Percentiles rank a stretch among this genome's conserved stretches.
These are phyloP conservation scores for Dromiciops gliroides DNA, from an alignment of 2,113 vertebrate species.

Conservation along the genomic window DNA sequence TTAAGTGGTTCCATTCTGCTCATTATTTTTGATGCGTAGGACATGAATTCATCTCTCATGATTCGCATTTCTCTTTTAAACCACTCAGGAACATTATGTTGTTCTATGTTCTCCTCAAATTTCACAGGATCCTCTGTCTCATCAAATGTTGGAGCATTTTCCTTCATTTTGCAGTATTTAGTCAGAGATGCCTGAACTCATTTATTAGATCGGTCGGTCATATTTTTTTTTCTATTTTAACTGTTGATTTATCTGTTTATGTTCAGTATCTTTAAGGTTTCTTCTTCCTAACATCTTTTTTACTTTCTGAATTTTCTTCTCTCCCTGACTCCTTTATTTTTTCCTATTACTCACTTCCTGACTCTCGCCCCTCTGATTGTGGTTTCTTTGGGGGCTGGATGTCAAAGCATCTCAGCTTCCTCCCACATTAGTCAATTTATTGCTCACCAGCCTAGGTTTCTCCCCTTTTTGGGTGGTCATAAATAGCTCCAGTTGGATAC, in stretches of 20 bases:
- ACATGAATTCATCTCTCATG: neutral
- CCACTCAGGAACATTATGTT: neutral
- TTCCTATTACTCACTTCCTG: neutral
- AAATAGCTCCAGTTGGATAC: neutral
- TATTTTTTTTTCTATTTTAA: neutral
- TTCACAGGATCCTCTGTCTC: too few relatives aligned
- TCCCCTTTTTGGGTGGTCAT: neutral
- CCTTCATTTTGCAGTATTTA: neutral
- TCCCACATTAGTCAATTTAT: neutral
- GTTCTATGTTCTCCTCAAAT: neutral
- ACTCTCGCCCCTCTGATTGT: neutral
- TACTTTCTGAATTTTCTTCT: neutral
- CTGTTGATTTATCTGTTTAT: neutral
- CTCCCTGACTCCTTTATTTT: neutral
- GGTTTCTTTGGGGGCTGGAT: neutral
- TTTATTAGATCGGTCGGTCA: neutral
- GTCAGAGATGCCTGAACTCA: neutral
- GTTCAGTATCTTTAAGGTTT: neutral
- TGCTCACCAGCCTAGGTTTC: neutral
- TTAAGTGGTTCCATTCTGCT: neutral
- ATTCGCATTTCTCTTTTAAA: neutral
- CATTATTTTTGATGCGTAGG: neutral
- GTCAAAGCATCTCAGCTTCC: neutral
- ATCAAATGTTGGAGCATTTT: neutral
- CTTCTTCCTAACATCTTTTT: neutral